phyloP scores from a whole-genome alignment of 2,888 invertebrate species.

The Helleia helle region DNA sequence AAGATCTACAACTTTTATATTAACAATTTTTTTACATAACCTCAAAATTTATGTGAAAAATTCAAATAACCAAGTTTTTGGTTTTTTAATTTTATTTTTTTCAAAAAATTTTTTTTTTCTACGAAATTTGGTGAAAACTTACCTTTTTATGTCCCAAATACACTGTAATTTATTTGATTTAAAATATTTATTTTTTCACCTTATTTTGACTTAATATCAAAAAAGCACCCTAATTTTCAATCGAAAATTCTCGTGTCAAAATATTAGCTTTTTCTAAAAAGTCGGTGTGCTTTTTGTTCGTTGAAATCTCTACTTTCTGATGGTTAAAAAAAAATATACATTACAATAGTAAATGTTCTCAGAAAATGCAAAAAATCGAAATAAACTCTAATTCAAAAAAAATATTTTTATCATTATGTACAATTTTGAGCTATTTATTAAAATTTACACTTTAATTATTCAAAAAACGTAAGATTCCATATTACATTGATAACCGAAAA shows the following conservation, averaged over 20 bases:
- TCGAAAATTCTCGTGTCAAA: not conserved
- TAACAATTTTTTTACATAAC: no score
- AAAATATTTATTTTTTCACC: not conserved
- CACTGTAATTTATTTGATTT: no score
- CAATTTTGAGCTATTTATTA: constrained; percentile 16
- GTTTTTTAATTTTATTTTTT: no score
- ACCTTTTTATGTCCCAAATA: no score
- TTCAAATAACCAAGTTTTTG: no score
- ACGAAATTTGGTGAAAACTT: no score
- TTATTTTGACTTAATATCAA: constrained; percentile 3
- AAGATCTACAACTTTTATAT: no score
- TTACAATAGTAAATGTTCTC: constrained; percentile 7
- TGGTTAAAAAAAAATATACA: not conserved
- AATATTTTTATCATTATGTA: constrained; percentile 16
- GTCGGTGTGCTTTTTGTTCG: no score
- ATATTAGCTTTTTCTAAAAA: no score
- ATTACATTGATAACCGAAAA: constrained; percentile 7
- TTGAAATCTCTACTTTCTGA: no score
- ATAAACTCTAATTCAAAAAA: constrained; percentile 10
- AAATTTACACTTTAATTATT: constrained; percentile 17
- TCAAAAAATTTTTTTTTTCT: no score
- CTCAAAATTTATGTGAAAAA: no score
- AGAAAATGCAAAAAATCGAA: constrained; percentile 7
- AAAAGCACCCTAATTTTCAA: not conserved
- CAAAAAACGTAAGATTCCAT: constrained; percentile 16